Evolutionary conservation across 2,888 invertebrate genomes (phyloP), one percentile per base, ranked within the genome.

Genomic region (Melieria crassipennis): DNA sequence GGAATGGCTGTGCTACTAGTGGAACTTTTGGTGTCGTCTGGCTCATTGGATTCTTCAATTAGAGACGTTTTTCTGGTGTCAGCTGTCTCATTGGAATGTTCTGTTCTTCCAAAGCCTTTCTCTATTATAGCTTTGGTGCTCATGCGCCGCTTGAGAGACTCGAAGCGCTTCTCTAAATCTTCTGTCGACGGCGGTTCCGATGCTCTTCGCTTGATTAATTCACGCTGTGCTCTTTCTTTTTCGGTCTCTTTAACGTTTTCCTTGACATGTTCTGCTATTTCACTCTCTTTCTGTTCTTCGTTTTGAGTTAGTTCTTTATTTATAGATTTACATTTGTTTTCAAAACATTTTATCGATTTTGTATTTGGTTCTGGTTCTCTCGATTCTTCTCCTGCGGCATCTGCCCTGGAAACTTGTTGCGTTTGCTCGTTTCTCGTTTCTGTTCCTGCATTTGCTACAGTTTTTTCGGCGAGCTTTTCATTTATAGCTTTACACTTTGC

Each of bases 171-270:
- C 11, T 79, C 78, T 16, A 78, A 64, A 55, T 80, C 80, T 74
- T 79, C 77, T 47, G 78, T 79, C 6, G 79, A 75, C 7, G 81
- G 81, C 16, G 77, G 72, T 62, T 78, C 76, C 4, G 78, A 77
- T 3, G 76, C 72, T 0, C 76, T 72, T 57, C 76, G 74, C 50
- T 75, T 73, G 7, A 63, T 43, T 43, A 45, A 45, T 10, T 46
- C 46, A 61, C 46, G n/a, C 42, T 61, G 10, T 43, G 0, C 11
- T 7, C 4, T 16, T 42, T 57, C 43, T 4, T 4, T 6, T 42
- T 50, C 43, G 50, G 7, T 9, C 30, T 65, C 43, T 3, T 7
- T 16, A 46, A 7, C n/a, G 10, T 46, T 46, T 5, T 13, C 7
- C 4, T 62, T 46, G 13, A 5, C 42, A 9, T 30, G 9, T 11